A percentile compares a stretch with the other conserved stretches of the same genome.
phyloP scores from a whole-genome alignment of 2,797 vertebrate genomes.

The Tolypeutes matacus region DNA sequence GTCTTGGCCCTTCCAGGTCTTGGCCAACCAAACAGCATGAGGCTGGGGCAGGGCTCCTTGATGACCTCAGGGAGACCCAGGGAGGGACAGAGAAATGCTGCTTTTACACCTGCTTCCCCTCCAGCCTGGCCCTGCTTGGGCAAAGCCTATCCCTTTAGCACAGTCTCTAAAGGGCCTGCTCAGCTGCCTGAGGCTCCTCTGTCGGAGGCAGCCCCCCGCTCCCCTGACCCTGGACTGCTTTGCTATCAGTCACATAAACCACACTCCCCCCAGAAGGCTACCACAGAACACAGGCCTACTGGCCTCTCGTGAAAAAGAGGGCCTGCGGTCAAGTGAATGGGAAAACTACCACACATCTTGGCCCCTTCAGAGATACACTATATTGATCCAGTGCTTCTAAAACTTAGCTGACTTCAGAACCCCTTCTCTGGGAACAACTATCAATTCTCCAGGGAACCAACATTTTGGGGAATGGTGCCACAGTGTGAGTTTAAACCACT shows the following conservation, averaged over 20 bases:
- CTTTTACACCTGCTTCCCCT: background rate
- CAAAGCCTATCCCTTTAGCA: background rate
- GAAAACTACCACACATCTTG: accelerated
- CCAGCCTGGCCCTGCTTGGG: background rate
- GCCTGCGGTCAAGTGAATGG: accelerated
- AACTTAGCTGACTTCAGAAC: background rate
- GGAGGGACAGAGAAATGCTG: background rate
- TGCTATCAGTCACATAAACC: background rate
- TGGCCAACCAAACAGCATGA: too few species aligned
- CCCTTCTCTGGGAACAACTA: background rate
- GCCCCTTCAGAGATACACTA: background rate
- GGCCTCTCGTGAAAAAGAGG: background rate
- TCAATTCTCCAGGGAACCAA: background rate
- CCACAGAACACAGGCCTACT: background rate
- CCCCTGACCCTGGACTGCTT: background rate
- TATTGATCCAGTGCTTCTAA: background rate
- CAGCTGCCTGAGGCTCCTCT: background rate
- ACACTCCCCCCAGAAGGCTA: background rate
- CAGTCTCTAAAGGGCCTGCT: background rate
- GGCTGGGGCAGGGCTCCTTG: background rate
- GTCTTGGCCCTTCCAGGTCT: background rate
- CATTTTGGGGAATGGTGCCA: background rate
- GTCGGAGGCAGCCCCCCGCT: too few species aligned
- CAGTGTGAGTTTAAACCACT: background rate
- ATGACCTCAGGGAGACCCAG: background rate